phyloP scores from a whole-genome alignment of 2,888 invertebrate species.

The Rhaphigaster nebulosa region DNA sequence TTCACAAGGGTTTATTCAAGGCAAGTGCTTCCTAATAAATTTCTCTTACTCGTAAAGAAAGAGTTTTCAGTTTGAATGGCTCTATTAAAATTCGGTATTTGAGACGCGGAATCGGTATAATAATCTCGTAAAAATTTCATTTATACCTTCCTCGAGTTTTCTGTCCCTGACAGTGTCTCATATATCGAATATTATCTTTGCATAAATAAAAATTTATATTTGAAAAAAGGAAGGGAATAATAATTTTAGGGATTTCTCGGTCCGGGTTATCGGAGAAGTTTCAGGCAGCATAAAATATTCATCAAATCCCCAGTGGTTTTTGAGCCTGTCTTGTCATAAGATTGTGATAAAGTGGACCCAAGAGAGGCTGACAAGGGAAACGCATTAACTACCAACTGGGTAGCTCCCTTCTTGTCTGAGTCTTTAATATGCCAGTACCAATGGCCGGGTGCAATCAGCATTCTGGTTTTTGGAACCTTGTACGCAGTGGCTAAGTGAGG shows the following conservation, averaged over 20 bases:
- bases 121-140: constrained; percentile 52
- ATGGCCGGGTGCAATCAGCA: constrained; percentile 10
- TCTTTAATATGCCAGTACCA: constrained; percentile 20
- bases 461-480: constrained; percentile 28
- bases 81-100: constrained; percentile 50
- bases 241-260: constrained; percentile 50
- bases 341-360: constrained; percentile 39
- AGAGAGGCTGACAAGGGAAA: constrained; percentile 26
- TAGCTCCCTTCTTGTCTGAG: background rate
- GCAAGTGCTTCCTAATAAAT: background rate
- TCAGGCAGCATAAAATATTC: constrained; percentile 47
- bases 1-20: background rate
- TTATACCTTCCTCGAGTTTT: constrained; percentile 47
- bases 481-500: constrained; percentile 23
- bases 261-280: constrained; percentile 28
- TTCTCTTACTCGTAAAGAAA: constrained; percentile 20
- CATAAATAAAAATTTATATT: constrained; percentile 54
- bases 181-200: constrained; percentile 44
- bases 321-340: constrained; percentile 31
- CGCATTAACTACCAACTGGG: constrained; percentile 36
- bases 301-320: constrained; percentile 46
- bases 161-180: background rate
- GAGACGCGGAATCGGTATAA: constrained; percentile 23
- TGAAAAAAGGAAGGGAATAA: constrained; percentile 29
- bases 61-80: background rate